Evolutionary conservation across 2,888 invertebrate genomes (phyloP).

Genomic region (Lepidocyrtinus sp.): DNA sequence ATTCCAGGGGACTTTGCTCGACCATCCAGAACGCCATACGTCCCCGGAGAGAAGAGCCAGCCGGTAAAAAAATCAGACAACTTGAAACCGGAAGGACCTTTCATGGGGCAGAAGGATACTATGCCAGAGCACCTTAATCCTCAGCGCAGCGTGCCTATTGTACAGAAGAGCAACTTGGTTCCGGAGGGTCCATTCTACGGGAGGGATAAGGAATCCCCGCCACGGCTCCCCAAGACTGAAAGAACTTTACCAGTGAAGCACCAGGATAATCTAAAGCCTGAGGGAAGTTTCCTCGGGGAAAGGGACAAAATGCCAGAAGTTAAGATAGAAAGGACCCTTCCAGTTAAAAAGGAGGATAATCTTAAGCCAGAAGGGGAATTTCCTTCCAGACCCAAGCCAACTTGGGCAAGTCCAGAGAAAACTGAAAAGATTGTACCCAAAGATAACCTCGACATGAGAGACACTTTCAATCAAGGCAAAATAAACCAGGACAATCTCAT

Average conservation of each 20-base stretch:
- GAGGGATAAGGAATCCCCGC: constrained; percentile 61
- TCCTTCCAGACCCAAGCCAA: background rate
- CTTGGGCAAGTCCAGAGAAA: too few species aligned
- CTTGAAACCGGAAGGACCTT: constrained; percentile 74
- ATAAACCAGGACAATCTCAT: constrained; percentile 71
- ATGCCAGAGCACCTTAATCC: constrained; percentile 72
- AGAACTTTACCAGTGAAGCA: constrained; percentile 73
- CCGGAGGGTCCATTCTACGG: constrained; percentile 73
- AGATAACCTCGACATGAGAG: constrained; percentile 68
- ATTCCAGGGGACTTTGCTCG: constrained; percentile 79
- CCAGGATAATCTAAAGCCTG: constrained; percentile 73
- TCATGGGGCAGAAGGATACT: constrained; percentile 67
- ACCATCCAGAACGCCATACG: constrained; percentile 72
- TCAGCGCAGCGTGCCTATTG: constrained; percentile 71
- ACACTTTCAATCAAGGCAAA: constrained; percentile 73
- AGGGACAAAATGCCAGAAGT: background rate
- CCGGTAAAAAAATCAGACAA: constrained; percentile 76
- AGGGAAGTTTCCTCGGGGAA: constrained; percentile 73
- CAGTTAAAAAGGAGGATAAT: constrained; percentile 73
- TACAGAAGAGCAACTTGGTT: constrained; percentile 74
- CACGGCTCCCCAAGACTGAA: constrained; percentile 56
- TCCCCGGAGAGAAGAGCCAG: constrained; percentile 74
- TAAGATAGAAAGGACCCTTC: constrained; percentile 74
- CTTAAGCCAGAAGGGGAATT: constrained; percentile 74
- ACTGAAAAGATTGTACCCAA: too few species aligned